These are phyloP conservation scores for Tetragonisca angustula DNA, from an alignment of 2,888 invertebrate species.

Conservation along the genomic window DNA sequence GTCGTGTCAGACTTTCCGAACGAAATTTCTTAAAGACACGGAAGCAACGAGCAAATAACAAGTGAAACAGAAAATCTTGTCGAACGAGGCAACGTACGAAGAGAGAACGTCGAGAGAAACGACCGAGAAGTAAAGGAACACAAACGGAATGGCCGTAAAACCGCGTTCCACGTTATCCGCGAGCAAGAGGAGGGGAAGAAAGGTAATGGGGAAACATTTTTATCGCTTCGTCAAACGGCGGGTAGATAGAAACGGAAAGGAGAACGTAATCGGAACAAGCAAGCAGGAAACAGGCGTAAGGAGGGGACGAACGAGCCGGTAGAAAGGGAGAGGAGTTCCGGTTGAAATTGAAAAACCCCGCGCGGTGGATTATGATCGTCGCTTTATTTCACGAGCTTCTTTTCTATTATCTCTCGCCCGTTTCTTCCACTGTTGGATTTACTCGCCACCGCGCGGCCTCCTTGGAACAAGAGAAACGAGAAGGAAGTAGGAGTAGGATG, in stretches of 20 bases:
- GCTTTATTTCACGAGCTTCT: slow-evolving; percentile 74
- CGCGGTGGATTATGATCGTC: slow-evolving; percentile 75
- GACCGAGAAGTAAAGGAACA: slow-evolving; percentile 53
- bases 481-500: not conserved
- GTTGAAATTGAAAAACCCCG: slow-evolving; percentile 78
- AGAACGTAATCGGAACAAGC: slow-evolving; percentile 18
- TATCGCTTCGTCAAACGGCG: slow-evolving; percentile 58
- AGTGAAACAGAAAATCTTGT: not conserved
- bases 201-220: slow-evolving; percentile 63
- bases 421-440: slow-evolving; percentile 42
- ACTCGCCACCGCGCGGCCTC: not conserved
- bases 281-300: slow-evolving; percentile 17
- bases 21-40: slow-evolving; percentile 44
- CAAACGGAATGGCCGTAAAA: slow-evolving; percentile 69
- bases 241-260: not conserved
- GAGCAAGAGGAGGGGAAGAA: slow-evolving; percentile 22
- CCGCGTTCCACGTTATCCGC: slow-evolving; percentile 68
- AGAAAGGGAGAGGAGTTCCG: slow-evolving; percentile 61
- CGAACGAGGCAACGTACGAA: not conserved
- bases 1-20: slow-evolving; percentile 33
- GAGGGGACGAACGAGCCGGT: slow-evolving; percentile 32
- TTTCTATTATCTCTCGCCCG: slow-evolving; percentile 72
- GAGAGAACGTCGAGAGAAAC: not conserved
- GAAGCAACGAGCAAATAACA: not conserved
- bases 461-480: slow-evolving; percentile 57